Conservation (phyloP, 2,888 invertebrate species). For the Scrobipalpa costella region DNA sequence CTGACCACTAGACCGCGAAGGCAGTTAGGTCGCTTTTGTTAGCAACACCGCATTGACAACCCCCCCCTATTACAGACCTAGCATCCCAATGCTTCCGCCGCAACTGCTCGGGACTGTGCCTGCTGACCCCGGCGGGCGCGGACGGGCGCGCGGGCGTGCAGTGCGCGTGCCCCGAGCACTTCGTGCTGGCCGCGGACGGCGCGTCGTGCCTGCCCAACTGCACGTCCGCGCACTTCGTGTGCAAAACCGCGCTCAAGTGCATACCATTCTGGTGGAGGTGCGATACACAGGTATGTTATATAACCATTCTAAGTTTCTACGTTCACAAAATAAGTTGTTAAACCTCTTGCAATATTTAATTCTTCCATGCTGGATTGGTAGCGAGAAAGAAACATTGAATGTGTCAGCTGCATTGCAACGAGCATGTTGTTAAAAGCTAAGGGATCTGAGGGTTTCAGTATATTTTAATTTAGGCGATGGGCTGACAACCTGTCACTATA, state of each 20-base stretch:
- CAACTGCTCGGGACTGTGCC: slow-evolving; percentile 90
- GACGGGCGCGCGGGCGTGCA: slow-evolving; percentile 57
- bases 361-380: too few species aligned
- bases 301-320: too few species aligned
- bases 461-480: too few species aligned
- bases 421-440: too few species aligned
- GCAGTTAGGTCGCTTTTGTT: too few species aligned
- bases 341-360: too few species aligned
- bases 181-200: slow-evolving; percentile 83
- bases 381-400: too few species aligned
- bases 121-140: slow-evolving; percentile 82
- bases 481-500: too few species aligned
- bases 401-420: too few species aligned
- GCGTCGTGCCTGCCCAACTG: slow-evolving; percentile 87
- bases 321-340: neutral
- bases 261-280: slow-evolving; percentile 89
- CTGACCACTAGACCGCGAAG: too few species aligned
- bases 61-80: slow-evolving; percentile 43
- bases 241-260: slow-evolving; percentile 89
- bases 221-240: slow-evolving; percentile 91
- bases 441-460: too few species aligned
- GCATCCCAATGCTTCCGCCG: slow-evolving; percentile 82
- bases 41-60: too few species aligned
- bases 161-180: slow-evolving; percentile 92
- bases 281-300: slow-evolving; percentile 66